Evolutionary conservation across 2,888 invertebrate species (phyloP), one percentile per base, ranked within the genome.

Genomic region (Mechanitis messenoides): DNA sequence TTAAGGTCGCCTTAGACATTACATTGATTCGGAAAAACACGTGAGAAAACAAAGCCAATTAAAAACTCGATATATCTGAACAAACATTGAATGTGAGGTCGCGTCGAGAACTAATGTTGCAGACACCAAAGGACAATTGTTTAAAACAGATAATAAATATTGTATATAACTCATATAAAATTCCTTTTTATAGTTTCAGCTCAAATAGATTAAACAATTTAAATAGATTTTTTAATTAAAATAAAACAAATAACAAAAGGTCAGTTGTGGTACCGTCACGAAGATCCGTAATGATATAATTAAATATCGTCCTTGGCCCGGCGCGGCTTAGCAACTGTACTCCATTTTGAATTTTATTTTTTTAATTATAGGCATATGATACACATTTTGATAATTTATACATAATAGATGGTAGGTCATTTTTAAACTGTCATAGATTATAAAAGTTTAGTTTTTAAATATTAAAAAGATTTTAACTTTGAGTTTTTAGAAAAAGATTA

Each of bases 61-160:
- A 55, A 54, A 54, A 56, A 45, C 31, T 47, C 28, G 58, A n/a
- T 57, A 57, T 63, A 63, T 63, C 61, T 63, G n/a, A 54, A 54
- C 58, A 3, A 12, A 61, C 61, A 60, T 58, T 58, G 45, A 61
- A 59, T 54, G 47, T 53, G 57, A 66, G 63, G 63, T 35, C 65
- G 53, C 63, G 60, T n/a, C 56, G 45, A 60, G 47, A 66, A 56
- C 61, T 64, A 63, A 59, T 64, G 63, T 60, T 63, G 61, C 61
- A 35, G 35, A 35, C 4, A 35, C 6, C 35, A 35, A 35, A 35
- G 35, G 35, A 35, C 35, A 6, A 35, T 35, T 35, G 35, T 35
- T 5, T 35, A 6, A 20, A 35, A 35, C 35, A 5, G 35, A 35
- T 2, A 35, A 35, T 20, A 20, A 20, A 20, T 20, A 20, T 20